Percentiles rank a stretch among this genome's conserved stretches.
These are phyloP conservation scores for Cynocephalus volans DNA, from an alignment of 2,113 vertebrate species.

Conservation along the genomic window DNA sequence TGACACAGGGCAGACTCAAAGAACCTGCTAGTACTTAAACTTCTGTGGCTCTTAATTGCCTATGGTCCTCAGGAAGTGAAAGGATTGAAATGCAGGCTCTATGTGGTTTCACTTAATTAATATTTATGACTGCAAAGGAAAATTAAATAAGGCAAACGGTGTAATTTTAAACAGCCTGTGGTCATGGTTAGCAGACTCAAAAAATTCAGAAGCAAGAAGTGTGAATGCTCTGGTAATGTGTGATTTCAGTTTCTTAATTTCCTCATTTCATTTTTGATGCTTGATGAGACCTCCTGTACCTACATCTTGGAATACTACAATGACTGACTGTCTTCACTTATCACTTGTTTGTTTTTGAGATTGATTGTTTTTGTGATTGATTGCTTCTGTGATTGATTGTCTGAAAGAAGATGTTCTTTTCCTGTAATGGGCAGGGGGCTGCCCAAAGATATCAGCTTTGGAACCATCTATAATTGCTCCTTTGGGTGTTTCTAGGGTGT, in stretches of 20 bases:
- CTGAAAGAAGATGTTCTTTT: background rate
- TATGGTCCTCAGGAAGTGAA: slow-evolving; percentile 66
- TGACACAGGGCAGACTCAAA: slow-evolving; percentile 12
- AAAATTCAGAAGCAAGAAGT: slow-evolving; percentile 21
- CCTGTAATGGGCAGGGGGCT: background rate
- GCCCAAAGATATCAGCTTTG: background rate
- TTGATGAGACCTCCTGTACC: background rate
- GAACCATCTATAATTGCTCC: background rate
- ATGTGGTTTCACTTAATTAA: slow-evolving; percentile 78
- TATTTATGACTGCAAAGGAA: slow-evolving; percentile 80
- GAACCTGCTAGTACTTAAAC: slow-evolving; percentile 51
- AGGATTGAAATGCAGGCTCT: slow-evolving; percentile 57
- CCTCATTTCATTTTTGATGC: background rate
- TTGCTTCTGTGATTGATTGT: background rate
- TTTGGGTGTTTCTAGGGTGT: background rate
- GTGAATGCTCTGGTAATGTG: background rate
- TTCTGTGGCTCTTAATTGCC: slow-evolving; percentile 66
- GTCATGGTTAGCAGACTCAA: slow-evolving; percentile 47
- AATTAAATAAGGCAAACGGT: slow-evolving; percentile 79
- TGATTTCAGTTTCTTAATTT: background rate
- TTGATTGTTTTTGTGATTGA: background rate
- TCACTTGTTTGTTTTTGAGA: background rate
- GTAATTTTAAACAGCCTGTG: slow-evolving; percentile 77
- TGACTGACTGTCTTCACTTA: background rate
- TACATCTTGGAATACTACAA: background rate